Conservation (phyloP, 2,113 vertebrate genomes). For the Gymnocephalus cernua region DNA sequence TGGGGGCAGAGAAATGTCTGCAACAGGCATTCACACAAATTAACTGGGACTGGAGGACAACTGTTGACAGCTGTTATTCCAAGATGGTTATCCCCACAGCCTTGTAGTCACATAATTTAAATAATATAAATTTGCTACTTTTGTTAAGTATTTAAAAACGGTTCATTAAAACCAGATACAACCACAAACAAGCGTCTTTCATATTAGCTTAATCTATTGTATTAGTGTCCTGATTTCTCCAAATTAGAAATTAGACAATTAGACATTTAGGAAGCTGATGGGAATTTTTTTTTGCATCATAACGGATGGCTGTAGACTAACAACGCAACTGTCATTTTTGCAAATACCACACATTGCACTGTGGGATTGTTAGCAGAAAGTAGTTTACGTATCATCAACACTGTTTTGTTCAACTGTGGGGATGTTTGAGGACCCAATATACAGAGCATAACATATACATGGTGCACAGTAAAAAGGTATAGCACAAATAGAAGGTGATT, state of each 20-base stretch:
- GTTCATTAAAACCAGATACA: not conserved
- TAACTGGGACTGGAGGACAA: not conserved
- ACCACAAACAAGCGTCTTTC: not conserved
- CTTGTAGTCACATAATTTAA: no score
- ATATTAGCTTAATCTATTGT: not conserved
- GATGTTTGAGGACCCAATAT: not conserved
- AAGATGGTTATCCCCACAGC: no score
- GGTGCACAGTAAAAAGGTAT: no score
- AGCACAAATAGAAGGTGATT: not conserved
- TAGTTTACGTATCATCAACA: not conserved
- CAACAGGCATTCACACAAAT: slow-evolving; percentile 11
- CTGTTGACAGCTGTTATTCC: not conserved
- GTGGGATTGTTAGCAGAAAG: not conserved
- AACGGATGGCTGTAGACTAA: not conserved
- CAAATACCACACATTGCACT: not conserved
- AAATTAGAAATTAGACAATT: not conserved
- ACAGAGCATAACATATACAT: not conserved
- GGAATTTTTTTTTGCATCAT: not conserved
- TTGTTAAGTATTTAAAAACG: no score
- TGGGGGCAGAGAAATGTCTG: slow-evolving; percentile 5
- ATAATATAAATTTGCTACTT: no score
- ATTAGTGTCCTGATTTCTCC: not conserved
- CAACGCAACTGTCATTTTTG: not conserved
- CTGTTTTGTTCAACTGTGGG: not conserved
- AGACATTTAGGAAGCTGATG: no score